Evolutionary conservation across 2,888 invertebrate species (phyloP), one percentile per base, ranked within the genome.

Genomic region (Morpho helenor): DNA sequence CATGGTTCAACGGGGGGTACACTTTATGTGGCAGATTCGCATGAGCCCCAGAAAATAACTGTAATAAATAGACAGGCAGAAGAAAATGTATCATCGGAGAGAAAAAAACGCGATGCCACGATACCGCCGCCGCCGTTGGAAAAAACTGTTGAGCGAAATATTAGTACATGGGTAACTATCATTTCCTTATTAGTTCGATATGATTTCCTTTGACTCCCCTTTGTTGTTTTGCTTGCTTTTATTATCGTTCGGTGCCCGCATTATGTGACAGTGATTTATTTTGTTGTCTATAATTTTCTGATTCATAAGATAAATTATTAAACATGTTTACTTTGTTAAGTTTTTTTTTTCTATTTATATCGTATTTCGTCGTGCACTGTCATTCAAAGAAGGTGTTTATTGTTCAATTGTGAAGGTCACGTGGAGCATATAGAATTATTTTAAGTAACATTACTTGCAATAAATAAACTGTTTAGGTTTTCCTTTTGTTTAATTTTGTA

Each of bases 121-220:
- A 61, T 69, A 57, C 65, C 82, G 64, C 73, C 82, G 62, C 68
- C 80, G 63, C 76, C 83, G 58, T 69, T 71, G 46, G 66, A 76
- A 58, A 85, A 57, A 39, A 22, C 44, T 42, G 53, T 43, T 7
- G 55, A 55, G 2, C 49, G 80, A 77, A 89, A 88, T 70, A 84
- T 87, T 63, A 90, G 83, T 79, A 87, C 88, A 75, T 89, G 89
- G 91, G 91, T 91, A 86, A 84, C 68, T 53, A 53, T 54, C 22
- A 43, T 61, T 59, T 64, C 49, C 52, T 48, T 48, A 58, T 53
- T 62, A 63, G 69, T 71, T 69, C 62, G 62, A 69, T 73, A 67
- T 60, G 7, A 10, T 45, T 31, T 31, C 31, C 64, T 75, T 52
- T 7, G 50, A 51, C 41, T 22, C 75, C 76, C 75, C 77, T 78